Evolutionary conservation across 2,888 invertebrate genomes (phyloP), one percentile per base, ranked within the genome.

Genomic region (Cinara cedri): DNA sequence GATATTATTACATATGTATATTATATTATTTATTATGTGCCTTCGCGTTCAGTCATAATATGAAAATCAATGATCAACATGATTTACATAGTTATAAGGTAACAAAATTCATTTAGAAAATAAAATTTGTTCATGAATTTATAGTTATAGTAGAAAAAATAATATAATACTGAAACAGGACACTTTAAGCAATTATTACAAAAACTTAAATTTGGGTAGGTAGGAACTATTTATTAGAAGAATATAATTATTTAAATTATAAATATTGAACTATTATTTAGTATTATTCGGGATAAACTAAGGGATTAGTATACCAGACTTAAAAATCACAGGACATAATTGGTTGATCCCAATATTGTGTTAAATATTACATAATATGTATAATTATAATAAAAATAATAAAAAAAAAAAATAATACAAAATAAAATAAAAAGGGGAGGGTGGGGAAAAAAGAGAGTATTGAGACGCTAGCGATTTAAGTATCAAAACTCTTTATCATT

Each of bases 171-270:
- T 76, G 76, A 57, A 76, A 68, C 66, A 68, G 66, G 66, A 76
- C 76, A 76, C 66, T 26, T 76, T 57, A 76, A 76, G 76, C 66
- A 14, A 34, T 76, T 66, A 75, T 66, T 44, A 55, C 49, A 66
- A 76, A 68, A 68, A 76, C 55, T 76, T 66, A 76, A 68, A 76
- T 76, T 76, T 76, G 76, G 57, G 57, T 66, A 42, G 78, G 78
- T 78, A 78, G 78, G 78, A 78, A 78, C 78, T 78, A 78, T 78
- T 68, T 62, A 78, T 60, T 68, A 78, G 60, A 78, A 68, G 60
- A 68, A 60, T 24, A 51, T 78, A 78, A 26, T 34, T 34, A 34
- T 76, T 68, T 55, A 76, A 76, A 76, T 76, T 57, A 76, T 66
- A 76, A 55, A 13, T 65, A 65, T 66, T 55, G 26, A 76, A 76